Conservation (phyloP, 2,113 vertebrate genomes). For the Camelus dromedarius region DNA sequence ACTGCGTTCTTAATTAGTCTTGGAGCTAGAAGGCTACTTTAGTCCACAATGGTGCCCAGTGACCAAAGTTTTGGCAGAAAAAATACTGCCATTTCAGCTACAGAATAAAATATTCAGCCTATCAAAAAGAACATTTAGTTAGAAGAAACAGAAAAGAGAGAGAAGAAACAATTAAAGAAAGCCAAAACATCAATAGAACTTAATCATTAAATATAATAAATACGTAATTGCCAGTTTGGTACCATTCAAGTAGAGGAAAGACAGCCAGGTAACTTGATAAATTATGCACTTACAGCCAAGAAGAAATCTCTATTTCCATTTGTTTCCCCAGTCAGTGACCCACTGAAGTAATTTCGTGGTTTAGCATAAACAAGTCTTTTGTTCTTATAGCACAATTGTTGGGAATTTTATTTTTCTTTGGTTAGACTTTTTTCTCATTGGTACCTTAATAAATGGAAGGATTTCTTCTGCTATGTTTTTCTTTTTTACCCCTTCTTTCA, state of each 20-base stretch:
- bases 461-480: not conserved
- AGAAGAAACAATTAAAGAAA: not conserved
- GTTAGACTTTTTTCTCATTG: not conserved
- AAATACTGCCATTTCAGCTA: constrained; percentile 7
- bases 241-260: not conserved
- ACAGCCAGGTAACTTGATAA: not conserved
- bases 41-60: not conserved
- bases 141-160: not conserved
- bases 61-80: constrained; percentile 35
- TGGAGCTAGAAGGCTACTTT: not conserved
- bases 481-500: not conserved
- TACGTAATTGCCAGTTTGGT: not conserved
- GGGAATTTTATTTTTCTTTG: not conserved
- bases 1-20: constrained; percentile 33
- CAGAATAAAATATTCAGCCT: not conserved
- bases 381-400: not conserved
- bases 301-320: constrained; percentile 22
- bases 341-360: not conserved
- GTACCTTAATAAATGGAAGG: not conserved
- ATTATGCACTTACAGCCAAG: not conserved
- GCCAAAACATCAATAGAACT: not conserved
- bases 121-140: not conserved
- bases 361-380: constrained; percentile 26
- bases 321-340: not conserved
- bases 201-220: not conserved